phyloP scores from a whole-genome alignment of 2,797 vertebrate species.

The Rhinichthys osculus region DNA sequence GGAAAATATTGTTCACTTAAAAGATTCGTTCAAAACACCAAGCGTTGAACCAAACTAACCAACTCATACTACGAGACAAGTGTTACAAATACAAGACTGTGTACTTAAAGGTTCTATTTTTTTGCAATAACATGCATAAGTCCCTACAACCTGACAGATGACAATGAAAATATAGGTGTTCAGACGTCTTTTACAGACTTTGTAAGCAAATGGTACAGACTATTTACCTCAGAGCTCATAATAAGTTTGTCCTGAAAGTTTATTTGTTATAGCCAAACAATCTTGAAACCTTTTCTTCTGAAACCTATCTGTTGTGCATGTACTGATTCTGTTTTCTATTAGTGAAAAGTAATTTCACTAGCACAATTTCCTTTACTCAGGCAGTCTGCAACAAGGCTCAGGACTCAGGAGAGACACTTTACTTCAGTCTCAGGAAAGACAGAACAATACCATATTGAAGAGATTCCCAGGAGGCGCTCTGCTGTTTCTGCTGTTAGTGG shows the following conservation, averaged over 20 bases:
- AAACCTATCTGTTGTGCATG: background rate
- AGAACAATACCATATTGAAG: slow-evolving; percentile 15
- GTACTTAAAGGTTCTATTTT: background rate
- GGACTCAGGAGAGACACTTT: background rate
- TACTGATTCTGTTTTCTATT: slow-evolving; percentile 3
- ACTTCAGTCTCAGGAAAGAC: background rate
- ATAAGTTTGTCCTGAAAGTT: background rate
- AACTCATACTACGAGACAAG: background rate
- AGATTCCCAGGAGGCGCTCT: slow-evolving; percentile 3
- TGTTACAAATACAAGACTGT: background rate
- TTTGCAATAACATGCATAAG: background rate
- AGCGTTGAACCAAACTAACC: background rate
- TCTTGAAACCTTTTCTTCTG: background rate
- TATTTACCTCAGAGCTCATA: background rate
- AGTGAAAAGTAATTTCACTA: background rate
- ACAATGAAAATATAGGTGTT: background rate
- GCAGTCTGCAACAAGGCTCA: background rate
- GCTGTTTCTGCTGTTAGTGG: background rate
- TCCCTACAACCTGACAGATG: background rate
- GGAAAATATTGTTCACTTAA: background rate
- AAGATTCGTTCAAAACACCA: background rate
- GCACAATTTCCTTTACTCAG: slow-evolving; percentile 11
- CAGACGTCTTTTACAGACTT: background rate
- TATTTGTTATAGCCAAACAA: background rate
- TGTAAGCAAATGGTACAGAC: background rate